Evolutionary conservation across 2,113 vertebrate genomes (phyloP).

Genomic region (Calidris pugnax): DNA sequence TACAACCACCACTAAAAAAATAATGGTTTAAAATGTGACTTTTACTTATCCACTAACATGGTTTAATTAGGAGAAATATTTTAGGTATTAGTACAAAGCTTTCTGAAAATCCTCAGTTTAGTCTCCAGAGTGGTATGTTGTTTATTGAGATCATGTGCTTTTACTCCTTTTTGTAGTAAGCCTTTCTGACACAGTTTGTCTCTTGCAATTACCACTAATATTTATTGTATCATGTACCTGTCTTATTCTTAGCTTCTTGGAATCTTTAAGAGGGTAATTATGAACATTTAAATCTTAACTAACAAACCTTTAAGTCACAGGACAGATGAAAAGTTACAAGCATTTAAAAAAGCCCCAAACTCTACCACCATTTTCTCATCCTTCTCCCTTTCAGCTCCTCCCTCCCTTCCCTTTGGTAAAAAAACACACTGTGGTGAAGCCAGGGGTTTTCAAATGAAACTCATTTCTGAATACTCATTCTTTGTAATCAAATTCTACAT

Average conservation of each 20-base stretch:
- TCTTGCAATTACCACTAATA: not conserved
- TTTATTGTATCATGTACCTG: no score
- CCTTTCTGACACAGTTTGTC: not conserved
- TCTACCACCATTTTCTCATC: rapidly evolving
- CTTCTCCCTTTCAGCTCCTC: not conserved
- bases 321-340: not conserved
- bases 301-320: not conserved
- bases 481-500: not conserved
- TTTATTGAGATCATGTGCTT: not conserved
- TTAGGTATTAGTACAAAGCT: not conserved
- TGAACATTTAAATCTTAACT: not conserved
- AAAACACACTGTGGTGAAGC: not conserved
- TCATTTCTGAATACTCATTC: not conserved
- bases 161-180: not conserved
- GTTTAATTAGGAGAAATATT: not conserved
- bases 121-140: not conserved
- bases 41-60: not conserved
- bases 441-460: not conserved
- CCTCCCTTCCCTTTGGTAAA: not conserved
- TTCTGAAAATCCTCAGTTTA: not conserved
- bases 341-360: not conserved
- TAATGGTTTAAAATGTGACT: not conserved
- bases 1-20: not conserved
- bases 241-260: not conserved
- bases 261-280: not conserved